Conservation (phyloP, 2,888 invertebrate species). For the Slavum lentiscoides region DNA sequence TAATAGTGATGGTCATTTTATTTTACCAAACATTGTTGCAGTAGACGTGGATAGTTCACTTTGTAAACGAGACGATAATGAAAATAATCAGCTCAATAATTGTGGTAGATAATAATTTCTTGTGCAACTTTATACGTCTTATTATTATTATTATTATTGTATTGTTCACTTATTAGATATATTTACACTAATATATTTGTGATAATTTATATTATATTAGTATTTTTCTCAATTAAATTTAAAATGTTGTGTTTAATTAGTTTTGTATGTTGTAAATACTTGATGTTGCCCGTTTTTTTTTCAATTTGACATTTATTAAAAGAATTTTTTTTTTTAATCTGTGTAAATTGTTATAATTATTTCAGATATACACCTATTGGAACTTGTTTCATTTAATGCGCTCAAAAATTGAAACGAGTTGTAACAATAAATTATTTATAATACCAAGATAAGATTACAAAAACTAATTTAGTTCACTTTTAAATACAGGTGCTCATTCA, state of each 20-base stretch:
- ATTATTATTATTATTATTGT: not conserved
- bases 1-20: slow-evolving; percentile 43
- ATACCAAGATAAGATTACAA: too few relatives aligned
- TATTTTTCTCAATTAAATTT: slow-evolving; percentile 19
- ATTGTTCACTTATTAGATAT: slow-evolving; percentile 20
- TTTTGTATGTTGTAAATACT: slow-evolving; percentile 26
- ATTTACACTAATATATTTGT: slow-evolving; percentile 29
- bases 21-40: slow-evolving; percentile 39
- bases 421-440: too few relatives aligned
- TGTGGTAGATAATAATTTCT: slow-evolving; percentile 16
- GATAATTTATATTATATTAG: slow-evolving; percentile 10
- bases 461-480: too few relatives aligned
- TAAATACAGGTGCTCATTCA: too few relatives aligned
- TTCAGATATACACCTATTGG: too few relatives aligned
- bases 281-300: not conserved
- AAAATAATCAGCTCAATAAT: slow-evolving; percentile 28
- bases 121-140: not conserved
- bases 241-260: slow-evolving; percentile 22
- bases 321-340: too few relatives aligned
- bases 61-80: slow-evolving; percentile 29
- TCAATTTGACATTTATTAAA: not conserved
- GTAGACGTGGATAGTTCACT: slow-evolving; percentile 37
- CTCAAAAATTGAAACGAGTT: too few relatives aligned
- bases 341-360: too few relatives aligned
- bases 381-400: too few relatives aligned